Percentiles rank a stretch among this genome's conserved stretches.
Conservation (phyloP, 2,113 vertebrate genomes). For the Pseudopodoces humilis region DNA sequence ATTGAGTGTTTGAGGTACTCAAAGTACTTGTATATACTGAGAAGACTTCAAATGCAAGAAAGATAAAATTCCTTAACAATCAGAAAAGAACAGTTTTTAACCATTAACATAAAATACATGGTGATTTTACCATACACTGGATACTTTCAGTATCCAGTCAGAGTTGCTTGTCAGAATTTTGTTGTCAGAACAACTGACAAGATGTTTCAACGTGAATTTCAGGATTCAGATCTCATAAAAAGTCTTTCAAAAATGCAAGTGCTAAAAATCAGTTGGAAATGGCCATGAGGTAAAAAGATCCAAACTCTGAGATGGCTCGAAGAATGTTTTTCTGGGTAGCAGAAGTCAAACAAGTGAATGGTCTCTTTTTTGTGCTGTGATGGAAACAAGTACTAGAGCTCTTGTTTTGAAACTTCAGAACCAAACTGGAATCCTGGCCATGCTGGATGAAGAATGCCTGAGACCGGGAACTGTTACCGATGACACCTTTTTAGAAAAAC, state of each 20-base stretch:
- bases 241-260: background rate
- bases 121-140: background rate
- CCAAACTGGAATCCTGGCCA: slow-evolving; percentile 95
- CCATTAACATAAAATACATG: background rate
- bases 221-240: background rate
- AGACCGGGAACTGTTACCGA: slow-evolving; percentile 93
- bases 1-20: background rate
- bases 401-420: slow-evolving; percentile 61
- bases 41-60: background rate
- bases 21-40: background rate
- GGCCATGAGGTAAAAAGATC: background rate
- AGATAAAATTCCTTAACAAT: background rate
- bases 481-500: slow-evolving; percentile 94
- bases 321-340: background rate
- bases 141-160: background rate
- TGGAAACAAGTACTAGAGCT: slow-evolving; percentile 10
- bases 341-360: background rate
- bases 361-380: background rate
- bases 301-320: background rate
- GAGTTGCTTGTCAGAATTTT: background rate
- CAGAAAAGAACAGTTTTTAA: background rate
- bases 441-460: slow-evolving; percentile 97
- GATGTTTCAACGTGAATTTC: background rate
- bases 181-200: background rate
- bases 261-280: background rate